Base-by-base conservation (phyloP, 2,113 vertebrate genomes). In the Lophotis ruficrista region DNA sequence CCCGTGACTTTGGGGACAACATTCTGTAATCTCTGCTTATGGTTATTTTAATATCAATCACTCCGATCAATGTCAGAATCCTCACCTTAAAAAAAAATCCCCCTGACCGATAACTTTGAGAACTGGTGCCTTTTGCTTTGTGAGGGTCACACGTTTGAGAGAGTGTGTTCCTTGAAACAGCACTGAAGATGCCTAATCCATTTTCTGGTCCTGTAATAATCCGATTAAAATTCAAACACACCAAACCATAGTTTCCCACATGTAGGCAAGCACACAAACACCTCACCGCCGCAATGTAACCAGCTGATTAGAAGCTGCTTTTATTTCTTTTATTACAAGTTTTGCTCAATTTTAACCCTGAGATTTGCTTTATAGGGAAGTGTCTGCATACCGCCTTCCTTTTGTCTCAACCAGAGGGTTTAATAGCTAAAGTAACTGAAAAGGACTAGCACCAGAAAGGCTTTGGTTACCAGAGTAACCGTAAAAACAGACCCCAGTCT, bases 391-490 rank as follows among this genome's bases (percentile, higher is more conserved):
- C 96, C 93, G 98, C 98, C 98, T 98, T 97, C 98, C 98, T 98
- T 99, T 99, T 99, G 99, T 99, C 99, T 99, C 99, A 99, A 97
- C 96, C 98, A 56, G 98, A 98, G 98, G 99, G 98, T 99, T 99
- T 99, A 99, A 98, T 98, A 98, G 98, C 99, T 98, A 97, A 98
- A 98, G 99, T 98, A 99, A 99, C 98, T 98, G 98, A 99, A 98
- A 98, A 98, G 98, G 98, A 97, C 98, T 97, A 98, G 97, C 98
- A 97, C 96, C 98, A 98, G 98, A 98, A 98, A 98, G 98, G 98
- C 98, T 98, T 98, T 87, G 98, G 99, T 99, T 99, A 99, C 99
- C 99, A 99, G 99, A 99, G 99, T 99, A 99, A 99, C 99, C 95
- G 98, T 98, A 98, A 99, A 99, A 99, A 98, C 98, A 98, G 98